Base-by-base conservation (phyloP, 2,888 invertebrate species). In the Ennomos fuscantarius region DNA sequence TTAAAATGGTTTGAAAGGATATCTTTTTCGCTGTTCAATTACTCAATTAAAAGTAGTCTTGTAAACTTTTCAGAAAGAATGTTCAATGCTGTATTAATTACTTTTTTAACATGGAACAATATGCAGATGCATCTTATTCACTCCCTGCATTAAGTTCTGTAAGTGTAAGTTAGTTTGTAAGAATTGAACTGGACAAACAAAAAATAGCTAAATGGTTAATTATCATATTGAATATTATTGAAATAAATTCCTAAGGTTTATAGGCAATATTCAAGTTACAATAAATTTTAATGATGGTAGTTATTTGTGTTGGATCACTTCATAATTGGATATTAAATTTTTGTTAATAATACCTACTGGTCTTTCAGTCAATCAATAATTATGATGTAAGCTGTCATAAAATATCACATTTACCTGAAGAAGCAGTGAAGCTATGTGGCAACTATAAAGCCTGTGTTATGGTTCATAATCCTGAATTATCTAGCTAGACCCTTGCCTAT, bases 81-180 rank as follows among this genome's bases (percentile, higher is more conserved):
- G 24, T 24, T 24, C 5, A 24, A 24, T 24, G 24, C 24, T 15
- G 15, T 15, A 24, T 24, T 24, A 24, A 24, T 24, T 24, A 24
- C 24, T 24, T 52, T 44, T 15, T 34, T 41, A 39, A 35, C 0
- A 34, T 24, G 10, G 8, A 15, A 9, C 3, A 12, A 31, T 41
- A 13, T 49, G 76, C 71, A 75, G 76, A 63, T 79, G 71, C 63
- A 69, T 68, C 78, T 79, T 81, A 73, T 69, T 72, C 49, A 63
- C 62, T 60, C 66, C 65, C 65, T 66, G 63, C 58, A 63, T 60
- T 78, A 77, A 77, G 69, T 70, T 73, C 60, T 63, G 55, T 70
- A 60, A 48, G 33, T 55, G 41, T 65, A 81, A 78, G 76, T 69
- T 83, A 79, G 75, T 64, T 64, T 62, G 45, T 81, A 81, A 80